Evolutionary conservation across 2,888 invertebrate species (phyloP).

Genomic region (Phymatocera aterrima): DNA sequence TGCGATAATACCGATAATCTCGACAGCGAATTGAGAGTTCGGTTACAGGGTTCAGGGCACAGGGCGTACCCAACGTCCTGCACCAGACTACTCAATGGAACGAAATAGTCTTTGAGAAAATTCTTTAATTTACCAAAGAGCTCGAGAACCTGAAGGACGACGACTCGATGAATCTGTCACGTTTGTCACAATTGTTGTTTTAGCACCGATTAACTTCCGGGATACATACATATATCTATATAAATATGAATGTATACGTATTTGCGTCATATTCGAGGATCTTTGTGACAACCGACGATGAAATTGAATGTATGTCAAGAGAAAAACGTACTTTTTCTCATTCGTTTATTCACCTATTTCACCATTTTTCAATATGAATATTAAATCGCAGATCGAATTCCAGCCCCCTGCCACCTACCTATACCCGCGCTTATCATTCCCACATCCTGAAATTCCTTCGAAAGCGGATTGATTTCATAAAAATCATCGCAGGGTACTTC

Average conservation of each 20-base stretch:
- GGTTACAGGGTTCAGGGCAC: neutral
- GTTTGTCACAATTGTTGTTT: conserved; percentile 14
- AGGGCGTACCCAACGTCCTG: too few relatives aligned
- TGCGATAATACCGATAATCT: too few relatives aligned
- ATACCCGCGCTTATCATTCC: neutral
- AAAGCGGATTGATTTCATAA: neutral
- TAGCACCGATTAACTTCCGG: too few relatives aligned
- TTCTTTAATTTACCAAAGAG: neutral
- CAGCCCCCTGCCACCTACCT: too few relatives aligned
- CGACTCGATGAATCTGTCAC: neutral
- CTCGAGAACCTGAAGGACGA: neutral
- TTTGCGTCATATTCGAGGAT: neutral
- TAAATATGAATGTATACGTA: neutral
- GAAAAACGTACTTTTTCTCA: conserved; percentile 2
- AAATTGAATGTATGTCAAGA: conserved; percentile 26
- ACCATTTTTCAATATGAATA: neutral
- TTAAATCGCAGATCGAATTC: neutral
- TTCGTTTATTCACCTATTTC: too few relatives aligned
- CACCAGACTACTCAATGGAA: neutral
- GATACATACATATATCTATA: too few relatives aligned
- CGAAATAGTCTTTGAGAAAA: neutral
- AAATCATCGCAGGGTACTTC: too few relatives aligned
- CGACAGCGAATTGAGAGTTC: neutral
- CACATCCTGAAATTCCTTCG: too few relatives aligned
- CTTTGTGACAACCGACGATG: neutral